These are phyloP conservation scores for Rhagium mordax DNA, from an alignment of 2,888 invertebrate genomes.

Conservation along the genomic window DNA sequence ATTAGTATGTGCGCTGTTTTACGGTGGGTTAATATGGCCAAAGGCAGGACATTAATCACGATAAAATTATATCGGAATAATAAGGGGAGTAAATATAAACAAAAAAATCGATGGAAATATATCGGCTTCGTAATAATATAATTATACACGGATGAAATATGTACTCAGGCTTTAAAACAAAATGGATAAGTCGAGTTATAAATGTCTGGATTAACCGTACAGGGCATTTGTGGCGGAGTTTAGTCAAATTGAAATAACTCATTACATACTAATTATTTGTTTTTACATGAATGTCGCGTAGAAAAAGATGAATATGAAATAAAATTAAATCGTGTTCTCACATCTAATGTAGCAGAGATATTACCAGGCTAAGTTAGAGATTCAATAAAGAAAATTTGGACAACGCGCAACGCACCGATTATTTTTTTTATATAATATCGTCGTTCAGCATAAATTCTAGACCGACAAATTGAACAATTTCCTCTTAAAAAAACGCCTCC, in stretches of 20 bases:
- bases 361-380: no score
- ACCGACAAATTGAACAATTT: conserved; percentile 31
- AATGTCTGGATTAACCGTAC: neutral
- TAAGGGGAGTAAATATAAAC: conserved; percentile 17
- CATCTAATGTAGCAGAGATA: no score
- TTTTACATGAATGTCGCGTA: no score
- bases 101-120: conserved; percentile 5
- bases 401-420: no score
- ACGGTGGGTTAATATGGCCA: conserved; percentile 51
- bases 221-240: neutral
- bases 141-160: neutral
- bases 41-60: conserved; percentile 51
- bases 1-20: conserved; percentile 58
- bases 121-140: neutral
- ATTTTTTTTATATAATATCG: neutral
- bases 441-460: conserved; percentile 1
- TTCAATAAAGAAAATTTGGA: no score
- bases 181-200: neutral
- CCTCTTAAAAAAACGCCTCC: conserved; percentile 17
- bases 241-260: neutral
- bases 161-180: neutral
- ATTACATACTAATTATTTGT: no score
- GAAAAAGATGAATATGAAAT: no score
- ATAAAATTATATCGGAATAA: conserved; percentile 51
- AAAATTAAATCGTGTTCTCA: no score